These are phyloP conservation scores for Meta bourneti DNA, from an alignment of 2,888 invertebrate genomes.

Conservation along the genomic window DNA sequence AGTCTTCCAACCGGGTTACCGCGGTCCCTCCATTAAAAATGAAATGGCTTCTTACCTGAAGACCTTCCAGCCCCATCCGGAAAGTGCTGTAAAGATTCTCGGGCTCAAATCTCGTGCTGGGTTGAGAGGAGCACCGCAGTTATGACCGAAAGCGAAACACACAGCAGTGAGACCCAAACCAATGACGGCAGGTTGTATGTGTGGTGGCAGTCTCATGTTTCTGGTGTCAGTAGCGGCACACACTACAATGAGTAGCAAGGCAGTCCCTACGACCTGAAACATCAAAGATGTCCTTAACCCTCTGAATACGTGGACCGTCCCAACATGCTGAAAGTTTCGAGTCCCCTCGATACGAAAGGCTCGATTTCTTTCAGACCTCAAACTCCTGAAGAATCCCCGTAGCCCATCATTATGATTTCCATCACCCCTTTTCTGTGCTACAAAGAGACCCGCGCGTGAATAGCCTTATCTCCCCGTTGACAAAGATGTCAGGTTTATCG, in stretches of 20 bases:
- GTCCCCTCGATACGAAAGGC: no score
- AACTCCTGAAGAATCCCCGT: no score
- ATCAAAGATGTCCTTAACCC: background rate
- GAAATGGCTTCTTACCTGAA: slow-evolving; percentile 80
- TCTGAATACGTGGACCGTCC: no score
- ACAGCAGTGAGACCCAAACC: slow-evolving; percentile 43
- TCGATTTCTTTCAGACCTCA: no score
- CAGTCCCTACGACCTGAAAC: slow-evolving; percentile 62
- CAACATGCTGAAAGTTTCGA: no score
- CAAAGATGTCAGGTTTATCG: no score
- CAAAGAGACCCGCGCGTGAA: no score
- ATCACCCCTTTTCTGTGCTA: no score
- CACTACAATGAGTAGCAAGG: slow-evolving; percentile 42
- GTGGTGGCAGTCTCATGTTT: slow-evolving; percentile 7
- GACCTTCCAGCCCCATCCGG: slow-evolving; percentile 82
- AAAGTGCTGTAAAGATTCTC: slow-evolving; percentile 82
- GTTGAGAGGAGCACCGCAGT: slow-evolving; percentile 84
- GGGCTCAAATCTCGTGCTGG: slow-evolving; percentile 84
- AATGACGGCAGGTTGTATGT: slow-evolving; percentile 81
- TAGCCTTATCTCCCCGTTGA: no score
- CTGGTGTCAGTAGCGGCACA: slow-evolving; percentile 45
- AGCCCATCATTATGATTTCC: no score
- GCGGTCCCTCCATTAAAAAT: no score
- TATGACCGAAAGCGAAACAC: slow-evolving; percentile 82
- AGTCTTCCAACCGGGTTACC: no score